A percentile compares a stretch with the other conserved stretches of the same genome.
Conservation (phyloP, 2,113 vertebrate genomes). For the Archilochus colubris region DNA sequence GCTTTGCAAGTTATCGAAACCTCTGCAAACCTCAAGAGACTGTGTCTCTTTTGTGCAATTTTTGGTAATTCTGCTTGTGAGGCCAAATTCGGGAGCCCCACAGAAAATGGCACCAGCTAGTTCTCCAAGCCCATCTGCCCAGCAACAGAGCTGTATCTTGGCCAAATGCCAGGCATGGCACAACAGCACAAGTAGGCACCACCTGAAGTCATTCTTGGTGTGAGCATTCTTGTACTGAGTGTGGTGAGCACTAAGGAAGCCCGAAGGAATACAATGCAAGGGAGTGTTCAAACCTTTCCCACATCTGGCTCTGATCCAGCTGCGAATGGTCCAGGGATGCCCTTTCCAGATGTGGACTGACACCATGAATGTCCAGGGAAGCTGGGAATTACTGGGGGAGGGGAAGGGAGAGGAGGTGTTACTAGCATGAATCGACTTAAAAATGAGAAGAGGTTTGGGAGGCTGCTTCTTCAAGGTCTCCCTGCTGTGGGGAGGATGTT, state of each 20-base stretch:
- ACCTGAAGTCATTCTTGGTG: fast-evolving
- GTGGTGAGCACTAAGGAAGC: fast-evolving
- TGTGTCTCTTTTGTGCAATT: background rate
- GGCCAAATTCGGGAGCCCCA: background rate
- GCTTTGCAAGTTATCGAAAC: background rate
- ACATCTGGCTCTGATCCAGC: background rate
- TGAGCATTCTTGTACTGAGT: background rate
- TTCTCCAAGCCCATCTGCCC: background rate
- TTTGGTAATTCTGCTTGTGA: background rate
- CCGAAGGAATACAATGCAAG: background rate
- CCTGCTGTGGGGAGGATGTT: background rate
- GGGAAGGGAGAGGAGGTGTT: background rate
- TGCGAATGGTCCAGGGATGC: background rate
- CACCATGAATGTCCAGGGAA: background rate
- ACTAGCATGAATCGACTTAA: background rate
- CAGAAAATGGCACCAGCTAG: background rate
- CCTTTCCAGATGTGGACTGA: conserved; percentile 26
- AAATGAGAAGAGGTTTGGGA: background rate
- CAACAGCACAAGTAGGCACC: fast-evolving
- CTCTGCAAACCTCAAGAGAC: background rate
- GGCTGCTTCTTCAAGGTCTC: background rate
- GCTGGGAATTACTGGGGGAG: background rate
- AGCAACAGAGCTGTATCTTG: background rate
- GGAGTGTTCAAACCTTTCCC: background rate
- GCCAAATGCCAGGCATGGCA: fast-evolving